A percentile compares a stretch with the other conserved stretches of the same genome.
Evolutionary conservation across 2,113 vertebrate genomes (phyloP).

Genomic region (Corapipo altera): DNA sequence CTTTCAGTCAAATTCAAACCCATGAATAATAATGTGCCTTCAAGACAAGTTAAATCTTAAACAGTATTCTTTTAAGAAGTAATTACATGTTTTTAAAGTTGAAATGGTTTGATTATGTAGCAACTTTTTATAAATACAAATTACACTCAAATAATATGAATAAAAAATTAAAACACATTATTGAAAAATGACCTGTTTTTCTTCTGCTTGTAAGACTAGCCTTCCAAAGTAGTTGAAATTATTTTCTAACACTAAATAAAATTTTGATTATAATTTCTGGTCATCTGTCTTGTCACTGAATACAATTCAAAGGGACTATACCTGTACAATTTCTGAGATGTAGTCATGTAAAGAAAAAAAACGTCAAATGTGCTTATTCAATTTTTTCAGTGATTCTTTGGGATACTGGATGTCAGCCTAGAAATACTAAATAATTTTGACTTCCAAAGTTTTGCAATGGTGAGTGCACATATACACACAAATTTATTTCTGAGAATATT

Average conservation of each 20-base stretch:
- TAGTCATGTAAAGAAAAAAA: background rate
- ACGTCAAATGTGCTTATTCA: background rate
- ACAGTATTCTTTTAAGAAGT: background rate
- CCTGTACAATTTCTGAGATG: background rate
- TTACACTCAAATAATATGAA: background rate
- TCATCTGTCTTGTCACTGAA: background rate
- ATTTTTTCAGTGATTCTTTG: background rate
- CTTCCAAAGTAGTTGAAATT: background rate
- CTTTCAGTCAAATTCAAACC: background rate
- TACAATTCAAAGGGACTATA: background rate
- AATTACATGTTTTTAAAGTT: background rate
- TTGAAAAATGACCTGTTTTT: background rate
- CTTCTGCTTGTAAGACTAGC: background rate
- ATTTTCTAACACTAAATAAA: background rate
- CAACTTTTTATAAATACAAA: background rate
- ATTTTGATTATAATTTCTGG: background rate
- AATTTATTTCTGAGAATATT: background rate
- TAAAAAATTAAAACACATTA: background rate
- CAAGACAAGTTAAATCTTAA: background rate
- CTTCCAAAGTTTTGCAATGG: background rate
- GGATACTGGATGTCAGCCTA: background rate
- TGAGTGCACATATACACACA: background rate
- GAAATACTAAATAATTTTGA: background rate
- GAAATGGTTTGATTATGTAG: background rate
- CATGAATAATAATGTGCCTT: background rate